Percentiles rank a stretch among this genome's conserved stretches.
These are phyloP conservation scores for Drosophila jambulina DNA, from an alignment of 1,140 invertebrate genomes.

Conservation along the genomic window DNA sequence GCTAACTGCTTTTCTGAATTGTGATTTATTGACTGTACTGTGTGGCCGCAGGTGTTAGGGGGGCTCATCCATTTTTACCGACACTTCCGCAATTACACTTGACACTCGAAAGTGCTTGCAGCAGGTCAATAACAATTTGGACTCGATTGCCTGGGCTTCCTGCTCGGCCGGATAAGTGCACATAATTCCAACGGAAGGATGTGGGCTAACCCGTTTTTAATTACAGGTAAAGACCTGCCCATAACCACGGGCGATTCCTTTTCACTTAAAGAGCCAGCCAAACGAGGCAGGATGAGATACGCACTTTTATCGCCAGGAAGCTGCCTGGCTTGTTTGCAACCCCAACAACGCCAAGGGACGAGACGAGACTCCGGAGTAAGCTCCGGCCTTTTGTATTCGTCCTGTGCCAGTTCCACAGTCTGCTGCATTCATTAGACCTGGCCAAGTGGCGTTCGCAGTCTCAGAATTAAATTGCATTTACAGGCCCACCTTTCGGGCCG, in stretches of 20 bases:
- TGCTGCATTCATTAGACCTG: slow-evolving; percentile 78
- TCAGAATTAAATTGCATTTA: slow-evolving; percentile 76
- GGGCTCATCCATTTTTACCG: slow-evolving; percentile 21
- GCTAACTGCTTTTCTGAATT: slow-evolving; percentile 33
- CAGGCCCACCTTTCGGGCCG: slow-evolving; percentile 30
- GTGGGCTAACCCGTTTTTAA: slow-evolving; percentile 62
- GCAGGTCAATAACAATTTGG: slow-evolving; percentile 62
- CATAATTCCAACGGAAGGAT: slow-evolving; percentile 65
- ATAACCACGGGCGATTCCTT: slow-evolving; percentile 68
- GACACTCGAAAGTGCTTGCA: slow-evolving; percentile 44
- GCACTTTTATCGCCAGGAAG: slow-evolving; percentile 38
- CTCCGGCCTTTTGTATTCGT: slow-evolving; percentile 64
- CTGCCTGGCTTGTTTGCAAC: slow-evolving; percentile 30
- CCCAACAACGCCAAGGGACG: slow-evolving; percentile 29
- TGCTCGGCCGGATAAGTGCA: slow-evolving; percentile 33
- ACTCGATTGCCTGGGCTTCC: slow-evolving; percentile 60
- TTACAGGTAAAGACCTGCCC: slow-evolving; percentile 65
- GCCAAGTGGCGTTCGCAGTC: slow-evolving; percentile 65
- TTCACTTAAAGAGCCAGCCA: slow-evolving; percentile 26
- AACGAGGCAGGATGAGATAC: slow-evolving; percentile 27
- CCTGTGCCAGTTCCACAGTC: slow-evolving; percentile 77
- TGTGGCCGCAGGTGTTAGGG: slow-evolving; percentile 56
- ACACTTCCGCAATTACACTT: slow-evolving; percentile 68
- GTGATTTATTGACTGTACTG: slow-evolving; percentile 66
- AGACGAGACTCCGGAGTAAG: slow-evolving; percentile 10